These are phyloP conservation scores for Suillia variegata DNA, from an alignment of 2,888 invertebrate species.

Conservation along the genomic window DNA sequence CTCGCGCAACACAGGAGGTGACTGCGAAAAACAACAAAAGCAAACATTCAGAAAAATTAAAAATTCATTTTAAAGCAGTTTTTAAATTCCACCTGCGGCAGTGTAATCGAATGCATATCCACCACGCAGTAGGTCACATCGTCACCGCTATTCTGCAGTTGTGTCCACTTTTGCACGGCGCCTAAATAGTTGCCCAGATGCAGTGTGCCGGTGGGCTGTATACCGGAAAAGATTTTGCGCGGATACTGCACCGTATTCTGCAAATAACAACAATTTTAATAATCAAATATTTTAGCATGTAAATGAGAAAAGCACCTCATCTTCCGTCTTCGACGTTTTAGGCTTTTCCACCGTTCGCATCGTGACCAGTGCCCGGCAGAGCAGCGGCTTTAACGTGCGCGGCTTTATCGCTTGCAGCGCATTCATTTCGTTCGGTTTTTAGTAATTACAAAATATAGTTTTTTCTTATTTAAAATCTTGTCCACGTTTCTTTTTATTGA, in stretches of 20 bases:
- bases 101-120: slow-evolving; percentile 90
- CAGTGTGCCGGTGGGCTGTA: slow-evolving; percentile 93
- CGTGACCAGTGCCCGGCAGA: too few relatives aligned
- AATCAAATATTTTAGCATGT: slow-evolving; percentile 32
- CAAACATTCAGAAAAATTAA: background rate
- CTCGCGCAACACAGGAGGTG: slow-evolving; percentile 66
- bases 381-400: too few relatives aligned
- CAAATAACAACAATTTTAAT: background rate
- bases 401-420: too few relatives aligned
- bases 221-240: slow-evolving; percentile 82
- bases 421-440: too few relatives aligned
- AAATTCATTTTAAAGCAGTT: background rate
- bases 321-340: background rate
- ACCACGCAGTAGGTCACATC: slow-evolving; percentile 83
- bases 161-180: slow-evolving; percentile 84
- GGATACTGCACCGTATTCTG: slow-evolving; percentile 60
- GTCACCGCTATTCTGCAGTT: slow-evolving; percentile 75
- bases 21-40: slow-evolving; percentile 56
- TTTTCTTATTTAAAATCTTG: too few relatives aligned
- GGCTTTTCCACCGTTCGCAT: too few relatives aligned
- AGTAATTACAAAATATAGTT: too few relatives aligned
- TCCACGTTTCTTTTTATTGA: too few relatives aligned
- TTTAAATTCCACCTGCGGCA: slow-evolving; percentile 70
- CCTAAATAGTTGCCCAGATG: slow-evolving; percentile 98
- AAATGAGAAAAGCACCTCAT: slow-evolving; percentile 6